phyloP scores from a whole-genome alignment of 2,888 invertebrate species.

The Tanytarsus gracilentus region DNA sequence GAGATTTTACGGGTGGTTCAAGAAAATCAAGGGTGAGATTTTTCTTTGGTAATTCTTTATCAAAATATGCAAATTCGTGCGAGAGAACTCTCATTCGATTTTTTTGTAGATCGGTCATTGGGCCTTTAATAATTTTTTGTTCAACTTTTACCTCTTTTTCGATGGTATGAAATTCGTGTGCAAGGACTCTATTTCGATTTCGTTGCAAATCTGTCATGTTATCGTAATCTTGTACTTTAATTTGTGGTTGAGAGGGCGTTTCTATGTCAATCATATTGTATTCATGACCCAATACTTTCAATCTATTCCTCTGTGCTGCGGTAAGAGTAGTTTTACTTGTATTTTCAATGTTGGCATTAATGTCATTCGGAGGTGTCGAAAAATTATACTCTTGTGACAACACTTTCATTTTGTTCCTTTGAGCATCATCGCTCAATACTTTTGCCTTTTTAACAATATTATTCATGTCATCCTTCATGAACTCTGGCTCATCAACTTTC shows the following conservation, averaged over 20 bases:
- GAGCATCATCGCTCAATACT: slow-evolving; percentile 49
- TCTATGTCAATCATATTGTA: slow-evolving; percentile 42
- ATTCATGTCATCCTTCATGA: slow-evolving; percentile 16
- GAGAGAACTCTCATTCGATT: slow-evolving; percentile 41
- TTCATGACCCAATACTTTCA: slow-evolving; percentile 53
- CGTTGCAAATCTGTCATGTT: slow-evolving; percentile 38
- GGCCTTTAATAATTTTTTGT: slow-evolving; percentile 32
- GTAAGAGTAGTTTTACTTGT: slow-evolving; percentile 39
- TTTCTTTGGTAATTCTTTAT: not conserved
- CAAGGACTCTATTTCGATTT: slow-evolving; percentile 40
- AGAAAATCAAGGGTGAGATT: slow-evolving; percentile 27
- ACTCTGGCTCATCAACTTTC: not conserved
- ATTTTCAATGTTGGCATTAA: slow-evolving; percentile 15
- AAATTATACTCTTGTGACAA: slow-evolving; percentile 49
- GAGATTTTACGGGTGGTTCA: slow-evolving; percentile 32
- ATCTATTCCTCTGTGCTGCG: slow-evolving; percentile 52
- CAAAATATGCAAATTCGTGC: slow-evolving; percentile 33
- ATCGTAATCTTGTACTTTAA: slow-evolving; percentile 16
- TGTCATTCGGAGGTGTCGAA: slow-evolving; percentile 12
- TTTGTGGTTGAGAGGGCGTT: not conserved
- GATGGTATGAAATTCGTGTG: slow-evolving; percentile 33
- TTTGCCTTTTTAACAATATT: not conserved
- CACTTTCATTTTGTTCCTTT: slow-evolving; percentile 52
- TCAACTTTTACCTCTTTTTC: not conserved
- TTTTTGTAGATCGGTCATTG: slow-evolving; percentile 39